phyloP scores from a whole-genome alignment of 2,888 invertebrate species.

The Nomada fabriciana region DNA sequence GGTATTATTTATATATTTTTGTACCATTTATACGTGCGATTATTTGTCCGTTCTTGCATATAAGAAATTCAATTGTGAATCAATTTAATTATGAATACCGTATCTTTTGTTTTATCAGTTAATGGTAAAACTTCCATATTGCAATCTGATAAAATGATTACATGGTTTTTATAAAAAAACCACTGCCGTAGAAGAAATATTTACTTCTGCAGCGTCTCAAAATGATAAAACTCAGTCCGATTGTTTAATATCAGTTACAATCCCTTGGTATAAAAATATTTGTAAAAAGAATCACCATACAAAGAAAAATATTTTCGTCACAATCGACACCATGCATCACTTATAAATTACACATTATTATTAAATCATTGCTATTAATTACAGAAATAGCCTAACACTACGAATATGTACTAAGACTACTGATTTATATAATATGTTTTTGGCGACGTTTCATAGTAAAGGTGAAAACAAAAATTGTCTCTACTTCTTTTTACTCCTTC shows the following conservation, averaged over 20 bases:
- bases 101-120: conserved; percentile 41
- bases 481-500: conserved; percentile 26
- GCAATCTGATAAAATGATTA: conserved; percentile 18
- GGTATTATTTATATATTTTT: conserved; percentile 41
- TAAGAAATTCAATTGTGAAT: conserved; percentile 52
- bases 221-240: background rate
- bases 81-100: conserved; percentile 17
- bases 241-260: background rate
- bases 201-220: conserved; percentile 13
- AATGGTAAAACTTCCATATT: conserved; percentile 2
- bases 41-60: conserved; percentile 18
- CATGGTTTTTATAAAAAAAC: conserved; percentile 10
- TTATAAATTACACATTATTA: conserved; percentile 32
- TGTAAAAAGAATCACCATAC: background rate
- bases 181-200: conserved; percentile 45
- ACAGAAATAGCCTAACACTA: conserved; percentile 41
- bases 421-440: conserved; percentile 50
- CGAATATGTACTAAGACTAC: conserved; percentile 28
- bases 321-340: conserved; percentile 4
- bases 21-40: conserved; percentile 18
- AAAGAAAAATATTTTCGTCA: conserved; percentile 42
- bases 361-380: conserved; percentile 17
- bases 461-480: conserved; percentile 27
- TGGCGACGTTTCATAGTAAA: conserved; percentile 58
- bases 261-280: background rate